Evolutionary conservation across 2,888 invertebrate species (phyloP), one percentile per base, ranked within the genome.

Genomic region (Hemicrepidius hirtus): DNA sequence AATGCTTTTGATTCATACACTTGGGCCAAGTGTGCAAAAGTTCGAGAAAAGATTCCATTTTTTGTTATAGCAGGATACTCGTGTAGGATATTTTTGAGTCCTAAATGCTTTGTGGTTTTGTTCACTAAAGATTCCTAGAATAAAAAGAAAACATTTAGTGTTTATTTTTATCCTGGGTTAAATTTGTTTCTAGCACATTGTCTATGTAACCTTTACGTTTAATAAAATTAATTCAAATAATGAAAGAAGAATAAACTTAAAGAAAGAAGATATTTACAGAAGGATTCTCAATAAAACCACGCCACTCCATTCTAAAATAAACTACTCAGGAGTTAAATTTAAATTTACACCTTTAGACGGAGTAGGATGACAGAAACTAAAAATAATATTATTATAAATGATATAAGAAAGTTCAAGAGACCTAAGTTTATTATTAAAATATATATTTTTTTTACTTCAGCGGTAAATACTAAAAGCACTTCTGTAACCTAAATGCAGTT

Each of bases 1-100:
- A 91, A 94, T 70, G 89, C 91, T 80, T 90, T 89, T 68, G 92
- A 88, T 63, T 90, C 89, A 81, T 89, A 88, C 62, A 92, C 91
- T 82, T 94, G 92, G 4, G 91, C 89, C 76, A 94, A 82, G 85
- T 93, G 90, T 85, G 92, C 88, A 80, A 93, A 88, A 81, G 89
- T 86, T 70, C 89, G 82, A 71, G 91, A 90, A 57, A 93, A 86
- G 6, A 90, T 87, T 53, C 90, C 90, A 79, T 91, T 86, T 81
- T 90, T 86, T 71, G 87, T 84, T 80, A 88, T 86, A 84, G 90
- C 85, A 76, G 90, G 85, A 69, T 90, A 89, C 81, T 88, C 88
- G 79, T 86, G 90, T 85, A 88, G 88, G 83, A 90, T 92, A 86
- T 91, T 91, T 81, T 87, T 91, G 81, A 87, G 90, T 70, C 89